A percentile compares a stretch with the other conserved stretches of the same genome.
Conservation (phyloP, 92 coral and sea anemone species). For the Micromussa lordhowensis region DNA sequence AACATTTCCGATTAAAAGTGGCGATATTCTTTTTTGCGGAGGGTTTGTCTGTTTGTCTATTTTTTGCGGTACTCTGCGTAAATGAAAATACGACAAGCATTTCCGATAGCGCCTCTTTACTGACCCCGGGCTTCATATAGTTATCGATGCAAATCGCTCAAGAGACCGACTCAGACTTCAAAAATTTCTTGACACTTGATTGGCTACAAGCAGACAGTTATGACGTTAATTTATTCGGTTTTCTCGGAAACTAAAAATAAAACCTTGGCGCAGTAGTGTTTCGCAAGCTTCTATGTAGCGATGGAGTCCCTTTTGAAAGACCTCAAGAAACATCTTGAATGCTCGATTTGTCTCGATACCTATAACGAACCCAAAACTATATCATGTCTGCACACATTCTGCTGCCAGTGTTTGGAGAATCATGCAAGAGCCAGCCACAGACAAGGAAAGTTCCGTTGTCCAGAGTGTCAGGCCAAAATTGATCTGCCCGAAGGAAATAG, state of each 20-base stretch:
- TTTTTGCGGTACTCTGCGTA: no score
- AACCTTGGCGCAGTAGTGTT: not conserved
- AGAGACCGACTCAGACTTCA: no score
- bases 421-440: not conserved
- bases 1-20: no score
- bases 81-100: no score
- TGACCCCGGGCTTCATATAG: no score
- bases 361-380: slow-evolving; percentile 35
- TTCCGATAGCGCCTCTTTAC: no score
- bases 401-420: slow-evolving; percentile 34
- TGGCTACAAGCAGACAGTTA: not conserved
- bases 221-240: not conserved
- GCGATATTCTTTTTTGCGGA: no score
- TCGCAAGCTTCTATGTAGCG: not conserved
- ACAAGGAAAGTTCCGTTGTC: no score
- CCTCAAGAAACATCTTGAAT: slow-evolving; percentile 5
- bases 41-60: no score
- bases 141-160: no score
- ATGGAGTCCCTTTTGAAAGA: slow-evolving; percentile 1
- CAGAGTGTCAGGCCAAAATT: no score
- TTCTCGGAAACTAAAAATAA: not conserved
- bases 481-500: no score
- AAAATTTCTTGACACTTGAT: not conserved
- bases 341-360: slow-evolving; percentile 47
- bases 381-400: slow-evolving; percentile 53